Percentiles rank a stretch among this genome's conserved stretches.
These are phyloP conservation scores for Rhagium mordax DNA, from an alignment of 2,888 invertebrate genomes.

Conservation along the genomic window DNA sequence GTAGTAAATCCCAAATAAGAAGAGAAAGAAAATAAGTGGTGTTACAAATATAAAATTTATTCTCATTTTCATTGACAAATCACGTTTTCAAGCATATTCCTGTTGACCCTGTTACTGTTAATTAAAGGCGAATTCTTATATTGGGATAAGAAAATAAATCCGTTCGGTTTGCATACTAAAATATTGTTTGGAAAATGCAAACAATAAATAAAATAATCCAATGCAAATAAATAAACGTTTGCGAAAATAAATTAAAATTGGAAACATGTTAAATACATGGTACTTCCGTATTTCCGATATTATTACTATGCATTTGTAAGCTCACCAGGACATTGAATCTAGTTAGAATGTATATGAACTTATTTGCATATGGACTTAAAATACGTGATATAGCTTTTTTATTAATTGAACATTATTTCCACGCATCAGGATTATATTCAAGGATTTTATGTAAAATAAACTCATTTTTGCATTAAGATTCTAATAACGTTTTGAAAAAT, in stretches of 20 bases:
- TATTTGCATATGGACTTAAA: background rate
- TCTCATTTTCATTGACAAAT: too few relatives aligned
- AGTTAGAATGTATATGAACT: slow-evolving; percentile 2
- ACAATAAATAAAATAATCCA: background rate
- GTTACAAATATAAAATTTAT: too few relatives aligned
- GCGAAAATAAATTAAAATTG: slow-evolving; percentile 3
- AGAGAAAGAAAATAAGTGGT: too few relatives aligned
- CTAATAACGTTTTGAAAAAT: background rate
- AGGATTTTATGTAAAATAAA: background rate
- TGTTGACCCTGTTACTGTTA: too few relatives aligned
- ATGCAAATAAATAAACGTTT: background rate
- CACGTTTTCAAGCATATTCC: too few relatives aligned
- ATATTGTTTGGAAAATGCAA: background rate
- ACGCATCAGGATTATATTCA: background rate
- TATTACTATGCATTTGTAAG: background rate
- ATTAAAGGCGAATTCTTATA: too few relatives aligned
- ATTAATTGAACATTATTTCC: background rate
- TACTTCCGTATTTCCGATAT: slow-evolving; percentile 12
- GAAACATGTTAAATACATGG: background rate
- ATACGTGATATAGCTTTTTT: background rate
- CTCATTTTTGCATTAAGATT: background rate
- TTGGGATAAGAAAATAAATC: too few relatives aligned
- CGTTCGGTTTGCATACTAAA: too few relatives aligned
- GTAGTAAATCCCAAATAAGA: too few relatives aligned
- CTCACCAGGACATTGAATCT: background rate